Base-by-base conservation (phyloP, 92 coral and sea anemone genomes). In the Phenganax subtilis region DNA sequence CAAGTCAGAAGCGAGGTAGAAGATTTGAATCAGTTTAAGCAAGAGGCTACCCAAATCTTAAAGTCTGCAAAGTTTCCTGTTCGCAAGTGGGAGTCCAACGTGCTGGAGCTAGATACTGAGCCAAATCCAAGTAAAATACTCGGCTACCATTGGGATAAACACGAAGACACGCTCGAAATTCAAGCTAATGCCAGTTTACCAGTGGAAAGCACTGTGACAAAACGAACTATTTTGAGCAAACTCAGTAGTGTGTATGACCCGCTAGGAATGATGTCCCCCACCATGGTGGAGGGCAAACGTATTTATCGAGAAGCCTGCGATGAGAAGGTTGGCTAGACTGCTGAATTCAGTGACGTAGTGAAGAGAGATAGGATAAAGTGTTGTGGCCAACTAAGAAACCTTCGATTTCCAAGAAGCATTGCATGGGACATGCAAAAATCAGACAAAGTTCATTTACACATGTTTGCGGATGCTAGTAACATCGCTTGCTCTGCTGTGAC, bases 381-480 rank as follows among this genome's bases (percentile, higher is more conserved):
- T 77, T 51, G 63, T 72, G 57, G 57, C 3, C 84, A 68, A 74
- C 64, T 81, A 78, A 57, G 76, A 74, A 64, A 80, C 16, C 55
- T 80, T 10, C 57, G n/a, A 1, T 54, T 76, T 30, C 88, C 81
- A 8, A 85, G 88, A 30, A 85, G 75, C 85, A 74, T 80, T 3
- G 66, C 69, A 12, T 80, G 75, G 56, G 57, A 75, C 82, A 75
- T 69, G 25, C 51, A 64, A 6, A 55, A 73, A 54, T 6, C 58
- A 15, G 14, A 75, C 44, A 54, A 59, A 28, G 82, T 75, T 8
- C 85, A 86, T 28, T 27, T 81, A 6, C 88, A 81, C 17, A 12
- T 81, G 60, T 72, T 86, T 64, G 88, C 75, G 9, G 69, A 72
- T 57, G 82, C 88, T 8, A 84, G 87, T 60, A 61, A 72, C 69